Conservation (phyloP, 2,113 vertebrate genomes). For the Eurystomus gularis region DNA sequence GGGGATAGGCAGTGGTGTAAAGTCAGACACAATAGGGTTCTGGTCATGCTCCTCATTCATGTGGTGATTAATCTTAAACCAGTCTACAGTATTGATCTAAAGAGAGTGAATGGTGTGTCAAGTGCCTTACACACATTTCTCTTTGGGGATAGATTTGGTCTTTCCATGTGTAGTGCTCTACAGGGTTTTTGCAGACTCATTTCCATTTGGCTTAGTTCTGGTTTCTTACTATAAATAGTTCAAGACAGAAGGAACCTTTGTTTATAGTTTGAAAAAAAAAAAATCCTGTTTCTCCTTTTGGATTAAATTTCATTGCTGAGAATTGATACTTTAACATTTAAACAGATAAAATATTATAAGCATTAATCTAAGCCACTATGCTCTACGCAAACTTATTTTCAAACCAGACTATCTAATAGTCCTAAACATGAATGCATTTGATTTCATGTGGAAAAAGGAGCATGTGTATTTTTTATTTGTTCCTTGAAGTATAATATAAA, state of each 20-base stretch:
- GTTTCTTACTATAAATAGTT: constrained; percentile 33
- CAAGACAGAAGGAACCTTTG: not conserved
- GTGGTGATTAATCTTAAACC: not conserved
- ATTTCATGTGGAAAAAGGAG: not conserved
- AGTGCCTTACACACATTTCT: not conserved
- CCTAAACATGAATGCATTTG: not conserved
- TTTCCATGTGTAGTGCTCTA: not conserved
- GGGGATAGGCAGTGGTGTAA: not conserved
- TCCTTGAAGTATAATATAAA: not conserved
- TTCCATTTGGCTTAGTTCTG: constrained; percentile 35
- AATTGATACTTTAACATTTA: not conserved
- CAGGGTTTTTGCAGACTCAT: constrained; percentile 11
- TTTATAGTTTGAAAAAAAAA: not conserved
- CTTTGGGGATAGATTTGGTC: not conserved
- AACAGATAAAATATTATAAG: not conserved
- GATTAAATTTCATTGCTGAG: not conserved
- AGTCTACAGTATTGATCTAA: not conserved
- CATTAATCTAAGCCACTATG: not conserved
- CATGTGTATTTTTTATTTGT: not conserved
- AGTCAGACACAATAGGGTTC: not conserved
- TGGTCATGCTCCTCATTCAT: not conserved
- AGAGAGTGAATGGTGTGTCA: not conserved
- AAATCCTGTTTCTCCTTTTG: not conserved
- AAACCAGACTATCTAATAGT: not conserved
- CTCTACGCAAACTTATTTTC: not conserved